phyloP scores from a whole-genome alignment of 2,113 vertebrate genomes.

The Eurypyga helias region DNA sequence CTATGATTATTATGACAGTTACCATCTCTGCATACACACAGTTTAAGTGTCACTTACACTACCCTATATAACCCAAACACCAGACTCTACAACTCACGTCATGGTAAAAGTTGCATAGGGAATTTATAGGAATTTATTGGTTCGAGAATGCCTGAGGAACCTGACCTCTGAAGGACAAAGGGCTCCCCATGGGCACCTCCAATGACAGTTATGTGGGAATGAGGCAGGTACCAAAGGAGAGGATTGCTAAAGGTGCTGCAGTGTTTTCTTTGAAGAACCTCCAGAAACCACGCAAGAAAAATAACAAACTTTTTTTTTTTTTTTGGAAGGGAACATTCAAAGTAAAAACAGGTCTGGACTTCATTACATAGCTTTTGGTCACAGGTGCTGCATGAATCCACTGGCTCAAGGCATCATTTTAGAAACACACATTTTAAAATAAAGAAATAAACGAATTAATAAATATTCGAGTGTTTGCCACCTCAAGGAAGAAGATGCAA shows the following conservation, averaged over 20 bases:
- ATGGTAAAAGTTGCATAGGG: background rate
- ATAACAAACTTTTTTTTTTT: background rate
- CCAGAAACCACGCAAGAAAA: conserved; percentile 49
- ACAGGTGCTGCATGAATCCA: background rate
- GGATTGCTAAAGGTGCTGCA: background rate
- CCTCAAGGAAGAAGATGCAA: background rate
- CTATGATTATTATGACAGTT: background rate
- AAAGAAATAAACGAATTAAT: background rate
- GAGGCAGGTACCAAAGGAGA: background rate
- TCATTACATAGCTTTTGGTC: background rate
- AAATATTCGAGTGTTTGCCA: background rate
- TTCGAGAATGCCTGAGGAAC: no score
- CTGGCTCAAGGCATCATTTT: background rate
- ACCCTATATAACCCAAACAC: background rate
- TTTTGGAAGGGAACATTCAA: background rate
- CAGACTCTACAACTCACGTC: background rate
- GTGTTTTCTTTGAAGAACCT: conserved; percentile 34
- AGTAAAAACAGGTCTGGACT: background rate
- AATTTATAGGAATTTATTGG: background rate
- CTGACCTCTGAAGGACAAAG: background rate
- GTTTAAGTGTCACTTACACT: background rate
- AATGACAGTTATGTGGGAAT: background rate
- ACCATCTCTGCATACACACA: background rate
- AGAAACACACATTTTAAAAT: background rate
- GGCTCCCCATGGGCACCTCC: background rate